Conservation (phyloP, 2,888 invertebrate genomes). For the Athrips mouffetella region DNA sequence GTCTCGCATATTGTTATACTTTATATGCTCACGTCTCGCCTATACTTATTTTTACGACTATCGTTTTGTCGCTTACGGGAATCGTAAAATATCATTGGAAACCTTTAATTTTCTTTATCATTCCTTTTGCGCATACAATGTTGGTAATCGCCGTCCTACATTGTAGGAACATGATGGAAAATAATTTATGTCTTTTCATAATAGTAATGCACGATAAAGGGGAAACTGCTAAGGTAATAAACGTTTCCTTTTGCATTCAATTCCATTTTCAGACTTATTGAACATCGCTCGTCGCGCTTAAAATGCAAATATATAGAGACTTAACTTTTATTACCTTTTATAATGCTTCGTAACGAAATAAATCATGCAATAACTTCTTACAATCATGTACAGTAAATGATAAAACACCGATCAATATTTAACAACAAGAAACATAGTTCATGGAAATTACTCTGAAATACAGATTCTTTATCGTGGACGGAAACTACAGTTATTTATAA, state of each 20-base stretch:
- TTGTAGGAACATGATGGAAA: constrained; percentile 38
- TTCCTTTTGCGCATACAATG: constrained; percentile 62
- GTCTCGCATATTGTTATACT: constrained; percentile 16
- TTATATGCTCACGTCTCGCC: constrained; percentile 33
- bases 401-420: no score
- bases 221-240: constrained; percentile 22
- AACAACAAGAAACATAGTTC: neutral
- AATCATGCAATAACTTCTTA: constrained; percentile 6
- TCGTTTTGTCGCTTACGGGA: constrained; percentile 67
- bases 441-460: neutral
- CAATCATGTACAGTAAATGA: neutral
- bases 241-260: constrained; percentile 23
- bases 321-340: constrained; percentile 13
- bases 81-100: constrained; percentile 70
- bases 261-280: constrained; percentile 18
- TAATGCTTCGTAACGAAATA: constrained; percentile 9
- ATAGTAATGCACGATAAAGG: constrained; percentile 25
- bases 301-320: constrained; percentile 2
- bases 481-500: constrained; percentile 1
- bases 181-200: constrained; percentile 34
- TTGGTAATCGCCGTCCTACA: constrained; percentile 57
- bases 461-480: neutral
- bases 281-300: constrained; percentile 5
- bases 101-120: constrained; percentile 74
- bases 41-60: constrained; percentile 63